A percentile compares a stretch with the other conserved stretches of the same genome.
phyloP scores from a whole-genome alignment of 2,888 invertebrate species.

The Eupithecia abbreviata region DNA sequence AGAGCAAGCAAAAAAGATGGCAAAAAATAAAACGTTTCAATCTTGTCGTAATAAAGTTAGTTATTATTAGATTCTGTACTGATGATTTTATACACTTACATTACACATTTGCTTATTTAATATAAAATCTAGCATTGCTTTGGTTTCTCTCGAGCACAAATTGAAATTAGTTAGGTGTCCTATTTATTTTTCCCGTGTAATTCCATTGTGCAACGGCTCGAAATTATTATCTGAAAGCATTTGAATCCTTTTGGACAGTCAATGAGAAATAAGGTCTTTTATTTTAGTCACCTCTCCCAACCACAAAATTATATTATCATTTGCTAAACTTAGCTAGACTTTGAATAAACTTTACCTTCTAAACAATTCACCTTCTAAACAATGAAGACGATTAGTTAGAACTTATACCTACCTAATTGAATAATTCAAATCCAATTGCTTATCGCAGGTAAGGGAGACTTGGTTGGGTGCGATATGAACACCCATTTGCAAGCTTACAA shows the following conservation, averaged over 20 bases:
- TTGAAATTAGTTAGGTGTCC: neutral
- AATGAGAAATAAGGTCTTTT: neutral
- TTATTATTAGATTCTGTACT: too few species aligned
- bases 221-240: neutral
- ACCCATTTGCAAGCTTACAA: constrained; percentile 89
- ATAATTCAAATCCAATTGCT: constrained; percentile 42
- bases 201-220: neutral
- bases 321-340: neutral
- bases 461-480: constrained; percentile 96
- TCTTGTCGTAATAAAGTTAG: too few species aligned
- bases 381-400: constrained; percentile 4
- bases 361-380: constrained; percentile 18
- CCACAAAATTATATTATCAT: neutral
- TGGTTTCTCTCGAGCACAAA: neutral
- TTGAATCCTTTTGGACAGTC: neutral
- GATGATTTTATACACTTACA: neutral
- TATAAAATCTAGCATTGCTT: neutral
- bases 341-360: neutral
- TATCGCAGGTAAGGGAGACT: constrained; percentile 94
- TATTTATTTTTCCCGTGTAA: neutral
- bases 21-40: too few species aligned
- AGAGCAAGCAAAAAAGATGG: too few species aligned
- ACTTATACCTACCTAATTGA: constrained; percentile 16
- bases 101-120: neutral
- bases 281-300: neutral